Conservation (phyloP, 1,140 invertebrate genomes). For the Saccostrea cuccullata region DNA sequence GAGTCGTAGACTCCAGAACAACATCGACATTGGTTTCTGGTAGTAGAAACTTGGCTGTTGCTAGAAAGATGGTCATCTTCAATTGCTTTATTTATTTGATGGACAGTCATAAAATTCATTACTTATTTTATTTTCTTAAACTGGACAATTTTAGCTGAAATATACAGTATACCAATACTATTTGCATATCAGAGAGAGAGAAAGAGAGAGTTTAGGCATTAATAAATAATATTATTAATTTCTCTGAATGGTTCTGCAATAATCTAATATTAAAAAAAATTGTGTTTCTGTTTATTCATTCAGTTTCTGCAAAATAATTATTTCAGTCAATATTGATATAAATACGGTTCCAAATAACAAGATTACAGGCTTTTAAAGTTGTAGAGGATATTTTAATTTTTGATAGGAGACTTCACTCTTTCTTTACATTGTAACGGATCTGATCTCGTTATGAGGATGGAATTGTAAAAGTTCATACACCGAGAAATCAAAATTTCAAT, state of each 20-base stretch:
- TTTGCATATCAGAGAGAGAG: background rate
- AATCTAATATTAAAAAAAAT: background rate
- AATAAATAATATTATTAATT: background rate
- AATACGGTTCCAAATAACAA: background rate
- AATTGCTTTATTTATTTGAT: background rate
- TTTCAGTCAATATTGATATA: conserved; percentile 28
- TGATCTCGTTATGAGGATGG: background rate
- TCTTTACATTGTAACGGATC: background rate
- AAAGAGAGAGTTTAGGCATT: background rate
- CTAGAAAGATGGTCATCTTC: conserved; percentile 1
- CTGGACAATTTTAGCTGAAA: background rate
- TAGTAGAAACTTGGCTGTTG: conserved; percentile 3
- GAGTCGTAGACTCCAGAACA: background rate
- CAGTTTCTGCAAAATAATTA: conserved; percentile 13
- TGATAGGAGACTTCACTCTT: conserved; percentile 19
- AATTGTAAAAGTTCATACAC: conserved; percentile 2
- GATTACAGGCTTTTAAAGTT: conserved; percentile 25
- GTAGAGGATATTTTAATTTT: conserved; percentile 8
- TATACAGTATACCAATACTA: background rate
- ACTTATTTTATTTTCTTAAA: background rate
- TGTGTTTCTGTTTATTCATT: background rate
- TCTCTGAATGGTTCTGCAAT: background rate
- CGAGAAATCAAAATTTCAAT: conserved; percentile 25
- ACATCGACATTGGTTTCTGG: background rate
- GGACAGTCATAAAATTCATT: background rate